Conservation (phyloP, 2,797 vertebrate species). For the Capromys pilorides region DNA sequence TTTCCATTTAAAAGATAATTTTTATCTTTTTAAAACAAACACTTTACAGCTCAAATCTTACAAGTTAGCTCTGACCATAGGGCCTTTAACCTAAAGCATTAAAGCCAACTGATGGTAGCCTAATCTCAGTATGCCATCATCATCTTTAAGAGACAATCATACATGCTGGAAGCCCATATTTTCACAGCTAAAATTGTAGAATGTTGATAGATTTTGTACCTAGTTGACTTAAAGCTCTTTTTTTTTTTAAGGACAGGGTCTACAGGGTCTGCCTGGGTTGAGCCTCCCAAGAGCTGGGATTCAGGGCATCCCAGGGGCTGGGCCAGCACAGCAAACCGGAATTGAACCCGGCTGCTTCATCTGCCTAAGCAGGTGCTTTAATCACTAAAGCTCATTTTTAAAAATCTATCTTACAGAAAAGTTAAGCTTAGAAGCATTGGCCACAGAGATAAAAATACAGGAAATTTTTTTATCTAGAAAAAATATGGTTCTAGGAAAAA, state of each 20-base stretch:
- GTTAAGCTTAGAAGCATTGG: not conserved
- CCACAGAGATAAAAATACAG: not conserved
- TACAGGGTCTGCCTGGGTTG: too few relatives aligned
- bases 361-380: too few relatives aligned
- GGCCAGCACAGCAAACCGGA: too few relatives aligned
- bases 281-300: too few relatives aligned
- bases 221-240: not conserved
- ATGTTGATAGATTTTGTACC: not conserved
- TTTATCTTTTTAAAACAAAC: not conserved
- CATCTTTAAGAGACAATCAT: not conserved
- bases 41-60: not conserved
- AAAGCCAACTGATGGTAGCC: not conserved
- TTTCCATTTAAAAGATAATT: constrained; percentile 44
- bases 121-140: constrained; percentile 5
- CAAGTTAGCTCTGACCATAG: not conserved
- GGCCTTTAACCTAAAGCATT: not conserved
- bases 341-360: too few relatives aligned
- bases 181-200: constrained; percentile 2
- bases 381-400: not conserved
- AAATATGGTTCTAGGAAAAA: not conserved
- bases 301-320: too few relatives aligned
- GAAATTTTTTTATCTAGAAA: not conserved
- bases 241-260: too few relatives aligned
- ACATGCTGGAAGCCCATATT: not conserved
- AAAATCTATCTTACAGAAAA: constrained; percentile 12